These are phyloP conservation scores for Dicrurus megarhynchus DNA, from an alignment of 2,113 vertebrate species.

Conservation along the genomic window DNA sequence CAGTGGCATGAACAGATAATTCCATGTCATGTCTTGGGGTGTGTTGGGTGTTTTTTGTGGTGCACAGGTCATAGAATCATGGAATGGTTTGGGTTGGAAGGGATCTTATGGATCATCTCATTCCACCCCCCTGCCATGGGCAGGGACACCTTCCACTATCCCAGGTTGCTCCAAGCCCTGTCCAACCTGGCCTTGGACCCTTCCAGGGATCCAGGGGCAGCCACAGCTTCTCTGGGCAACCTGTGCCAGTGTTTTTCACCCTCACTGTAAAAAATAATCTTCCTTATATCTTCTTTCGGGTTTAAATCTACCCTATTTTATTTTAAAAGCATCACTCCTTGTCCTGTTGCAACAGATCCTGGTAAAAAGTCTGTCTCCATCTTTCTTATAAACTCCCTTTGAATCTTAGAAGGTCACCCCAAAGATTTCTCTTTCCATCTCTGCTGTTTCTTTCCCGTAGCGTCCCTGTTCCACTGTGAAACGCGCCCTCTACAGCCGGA, in stretches of 20 bases:
- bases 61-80: not conserved
- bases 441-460: not conserved
- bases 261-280: not conserved
- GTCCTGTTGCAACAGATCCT: not conserved
- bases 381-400: not conserved
- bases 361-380: not conserved
- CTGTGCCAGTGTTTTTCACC: not conserved
- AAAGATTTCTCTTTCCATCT: not conserved
- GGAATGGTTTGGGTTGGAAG: not conserved
- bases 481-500: not conserved
- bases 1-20: too few species aligned
- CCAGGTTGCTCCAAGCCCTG: rapidly evolving
- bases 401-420: rapidly evolving
- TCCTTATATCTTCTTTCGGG: not conserved
- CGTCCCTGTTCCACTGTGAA: not conserved
- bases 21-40: not conserved
- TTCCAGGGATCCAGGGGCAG: not conserved
- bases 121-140: not conserved
- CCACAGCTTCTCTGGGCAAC: not conserved
- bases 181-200: not conserved
- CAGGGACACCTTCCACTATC: rapidly evolving
- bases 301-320: not conserved
- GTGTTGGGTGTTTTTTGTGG: not conserved
- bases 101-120: not conserved
- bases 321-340: not conserved